Evolutionary conservation across 1,140 invertebrate species (phyloP).

Genomic region (Procambarus clarkii): DNA sequence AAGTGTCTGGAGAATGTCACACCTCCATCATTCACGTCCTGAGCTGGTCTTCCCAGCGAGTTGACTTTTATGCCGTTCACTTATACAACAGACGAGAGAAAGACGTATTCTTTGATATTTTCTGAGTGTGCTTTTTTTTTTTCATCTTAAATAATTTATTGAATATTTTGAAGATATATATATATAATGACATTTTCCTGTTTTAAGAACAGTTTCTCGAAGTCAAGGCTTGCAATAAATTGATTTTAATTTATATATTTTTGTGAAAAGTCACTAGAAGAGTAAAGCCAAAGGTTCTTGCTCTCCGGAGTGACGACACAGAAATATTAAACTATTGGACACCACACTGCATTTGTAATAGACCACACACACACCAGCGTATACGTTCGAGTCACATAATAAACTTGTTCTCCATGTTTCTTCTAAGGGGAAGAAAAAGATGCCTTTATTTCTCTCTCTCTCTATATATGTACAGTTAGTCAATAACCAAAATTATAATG

Average conservation of each 20-base stretch:
- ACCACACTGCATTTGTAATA: neutral
- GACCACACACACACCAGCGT: neutral
- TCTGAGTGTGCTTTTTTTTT: neutral
- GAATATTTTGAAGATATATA: neutral
- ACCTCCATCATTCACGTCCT: conserved; percentile 2
- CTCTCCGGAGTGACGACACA: neutral
- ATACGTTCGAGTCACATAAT: neutral
- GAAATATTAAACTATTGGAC: neutral
- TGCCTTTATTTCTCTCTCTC: conserved; percentile 5
- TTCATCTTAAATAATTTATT: neutral
- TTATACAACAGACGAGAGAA: neutral
- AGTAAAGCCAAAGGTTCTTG: neutral
- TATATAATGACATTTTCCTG: neutral
- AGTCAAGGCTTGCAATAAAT: neutral
- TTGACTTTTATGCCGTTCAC: neutral
- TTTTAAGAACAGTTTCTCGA: neutral
- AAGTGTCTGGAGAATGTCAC: conserved; percentile 3
- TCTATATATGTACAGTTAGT: neutral
- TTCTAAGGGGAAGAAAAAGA: neutral
- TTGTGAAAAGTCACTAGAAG: neutral
- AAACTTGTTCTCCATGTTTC: neutral
- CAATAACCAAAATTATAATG: neutral
- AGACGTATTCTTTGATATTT: neutral
- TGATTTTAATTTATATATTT: neutral
- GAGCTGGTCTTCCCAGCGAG: neutral